Evolutionary conservation across 2,888 invertebrate species (phyloP).

Genomic region (Tenthredo mesomela): DNA sequence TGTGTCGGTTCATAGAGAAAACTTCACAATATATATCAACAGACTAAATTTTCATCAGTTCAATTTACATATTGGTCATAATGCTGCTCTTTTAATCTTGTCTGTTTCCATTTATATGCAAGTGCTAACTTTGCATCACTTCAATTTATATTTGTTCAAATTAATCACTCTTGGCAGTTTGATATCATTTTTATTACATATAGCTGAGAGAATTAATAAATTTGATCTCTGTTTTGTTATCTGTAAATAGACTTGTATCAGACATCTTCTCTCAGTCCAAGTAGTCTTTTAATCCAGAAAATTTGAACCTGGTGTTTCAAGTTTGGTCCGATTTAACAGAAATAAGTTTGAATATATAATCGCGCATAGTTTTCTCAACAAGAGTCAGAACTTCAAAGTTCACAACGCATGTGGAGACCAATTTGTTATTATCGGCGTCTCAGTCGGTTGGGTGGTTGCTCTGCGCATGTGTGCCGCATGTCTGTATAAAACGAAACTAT

Average conservation of each 20-base stretch:
- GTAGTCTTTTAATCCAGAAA: neutral
- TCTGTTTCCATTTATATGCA: neutral
- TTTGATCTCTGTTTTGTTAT: neutral
- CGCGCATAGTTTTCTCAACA: neutral
- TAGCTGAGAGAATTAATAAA: neutral
- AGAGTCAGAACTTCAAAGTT: neutral
- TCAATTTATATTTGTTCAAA: neutral
- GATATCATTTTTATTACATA: neutral
- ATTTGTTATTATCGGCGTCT: constrained; percentile 9
- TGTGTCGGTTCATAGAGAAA: neutral
- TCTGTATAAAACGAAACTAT: constrained; percentile 61
- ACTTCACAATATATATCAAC: neutral
- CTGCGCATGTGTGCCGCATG: constrained; percentile 76
- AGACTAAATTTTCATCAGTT: neutral
- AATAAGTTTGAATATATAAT: constrained; percentile 10
- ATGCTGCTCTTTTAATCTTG: neutral
- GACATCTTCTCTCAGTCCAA: neutral
- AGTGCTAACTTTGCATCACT: neutral
- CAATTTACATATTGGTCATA: neutral
- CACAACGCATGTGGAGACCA: constrained; percentile 2
- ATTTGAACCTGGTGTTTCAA: neutral
- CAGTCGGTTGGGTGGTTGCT: constrained; percentile 60
- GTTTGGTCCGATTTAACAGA: neutral
- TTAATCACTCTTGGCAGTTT: neutral
- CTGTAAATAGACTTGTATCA: neutral